Percentiles rank a stretch among this genome's conserved stretches.
phyloP scores from a whole-genome alignment of 37 sponge, comb jelly and placozoan species.

The Bolinopsis microptera region DNA sequence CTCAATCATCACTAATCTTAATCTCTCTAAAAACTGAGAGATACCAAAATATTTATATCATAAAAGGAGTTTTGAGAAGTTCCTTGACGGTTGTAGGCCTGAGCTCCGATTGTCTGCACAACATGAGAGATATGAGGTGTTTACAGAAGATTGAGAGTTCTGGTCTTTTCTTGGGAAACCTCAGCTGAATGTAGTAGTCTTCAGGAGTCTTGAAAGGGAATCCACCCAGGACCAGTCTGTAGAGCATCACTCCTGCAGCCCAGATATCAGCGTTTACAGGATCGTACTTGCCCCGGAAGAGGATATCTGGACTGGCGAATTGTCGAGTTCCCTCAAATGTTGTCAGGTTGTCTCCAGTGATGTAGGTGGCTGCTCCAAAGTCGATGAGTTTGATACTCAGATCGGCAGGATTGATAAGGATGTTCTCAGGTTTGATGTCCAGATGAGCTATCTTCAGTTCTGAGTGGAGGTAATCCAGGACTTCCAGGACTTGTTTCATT shows the following conservation, averaged over 20 bases:
- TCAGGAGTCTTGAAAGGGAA: slow-evolving; percentile 35
- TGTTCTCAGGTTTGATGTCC: slow-evolving; percentile 61
- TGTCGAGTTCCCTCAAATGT: slow-evolving; percentile 27
- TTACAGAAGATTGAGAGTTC: slow-evolving; percentile 11
- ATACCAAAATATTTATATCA: not conserved
- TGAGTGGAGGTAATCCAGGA: slow-evolving; percentile 39
- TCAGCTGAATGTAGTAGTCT: slow-evolving; percentile 24
- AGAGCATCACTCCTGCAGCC: slow-evolving; percentile 48
- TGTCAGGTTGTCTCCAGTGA: slow-evolving; percentile 5
- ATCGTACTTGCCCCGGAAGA: slow-evolving; percentile 26
- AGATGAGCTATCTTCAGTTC: slow-evolving; percentile 48
- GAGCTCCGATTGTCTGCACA: slow-evolving; percentile 39
- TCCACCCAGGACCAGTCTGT: slow-evolving; percentile 38
- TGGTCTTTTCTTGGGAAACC: not conserved
- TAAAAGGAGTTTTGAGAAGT: not conserved
- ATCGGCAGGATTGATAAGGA: slow-evolving; percentile 51
- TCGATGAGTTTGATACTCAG: slow-evolving; percentile 43
- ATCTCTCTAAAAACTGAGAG: not conserved
- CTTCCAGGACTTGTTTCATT: slow-evolving; percentile 2
- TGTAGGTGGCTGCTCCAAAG: slow-evolving; percentile 59
- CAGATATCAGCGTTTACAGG: slow-evolving; percentile 62
- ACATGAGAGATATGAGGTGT: slow-evolving; percentile 54
- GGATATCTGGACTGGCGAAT: slow-evolving; percentile 34
- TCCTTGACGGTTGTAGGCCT: not conserved
- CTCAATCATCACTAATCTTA: not conserved